A percentile compares a stretch with the other conserved stretches of the same genome.
phyloP scores from a whole-genome alignment of 2,113 vertebrate species.

The Syngnathus scovelli region DNA sequence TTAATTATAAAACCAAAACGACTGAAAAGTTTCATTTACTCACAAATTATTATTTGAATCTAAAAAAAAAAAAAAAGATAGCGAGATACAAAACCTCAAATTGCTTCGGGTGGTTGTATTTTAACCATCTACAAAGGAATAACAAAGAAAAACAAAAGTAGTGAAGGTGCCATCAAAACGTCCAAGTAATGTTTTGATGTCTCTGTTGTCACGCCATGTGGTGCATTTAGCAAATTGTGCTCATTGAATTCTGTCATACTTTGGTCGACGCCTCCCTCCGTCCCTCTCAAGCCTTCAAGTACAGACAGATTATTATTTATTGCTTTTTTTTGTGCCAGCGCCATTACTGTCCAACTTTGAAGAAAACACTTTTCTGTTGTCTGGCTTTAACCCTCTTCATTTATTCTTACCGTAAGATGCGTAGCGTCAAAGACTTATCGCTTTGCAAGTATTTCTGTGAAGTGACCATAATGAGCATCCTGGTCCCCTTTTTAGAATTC shows the following conservation, averaged over 20 bases:
- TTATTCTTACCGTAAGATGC: conserved; percentile 11
- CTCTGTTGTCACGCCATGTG: conserved; percentile 12
- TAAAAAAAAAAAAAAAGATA: too few species aligned
- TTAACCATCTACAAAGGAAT: not conserved
- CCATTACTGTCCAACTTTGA: conserved; percentile 24
- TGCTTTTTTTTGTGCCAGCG: conserved; percentile 15
- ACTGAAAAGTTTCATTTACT: too few species aligned
- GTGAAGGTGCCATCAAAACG: not conserved
- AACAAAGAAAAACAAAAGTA: not conserved
- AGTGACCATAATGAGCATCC: conserved; percentile 23
- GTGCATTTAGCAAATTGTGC: conserved; percentile 29
- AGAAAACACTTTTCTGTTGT: conserved; percentile 22
- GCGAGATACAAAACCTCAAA: not conserved
- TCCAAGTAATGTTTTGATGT: conserved; percentile 19
- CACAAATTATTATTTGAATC: too few species aligned
- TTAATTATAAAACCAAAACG: too few species aligned
- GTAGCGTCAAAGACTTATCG: conserved; percentile 10
- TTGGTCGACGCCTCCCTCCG: conserved; percentile 2
- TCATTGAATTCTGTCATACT: conserved; percentile 16
- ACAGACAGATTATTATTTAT: conserved; percentile 9
- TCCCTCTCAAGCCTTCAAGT: conserved; percentile 15
- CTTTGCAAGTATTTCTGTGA: conserved; percentile 1
- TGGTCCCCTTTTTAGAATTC: conserved; percentile 1
- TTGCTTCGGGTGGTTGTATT: not conserved
- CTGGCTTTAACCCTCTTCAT: conserved; percentile 19